Base-by-base conservation (phyloP, 2,113 vertebrate species). In the Syngnathus typhle region DNA sequence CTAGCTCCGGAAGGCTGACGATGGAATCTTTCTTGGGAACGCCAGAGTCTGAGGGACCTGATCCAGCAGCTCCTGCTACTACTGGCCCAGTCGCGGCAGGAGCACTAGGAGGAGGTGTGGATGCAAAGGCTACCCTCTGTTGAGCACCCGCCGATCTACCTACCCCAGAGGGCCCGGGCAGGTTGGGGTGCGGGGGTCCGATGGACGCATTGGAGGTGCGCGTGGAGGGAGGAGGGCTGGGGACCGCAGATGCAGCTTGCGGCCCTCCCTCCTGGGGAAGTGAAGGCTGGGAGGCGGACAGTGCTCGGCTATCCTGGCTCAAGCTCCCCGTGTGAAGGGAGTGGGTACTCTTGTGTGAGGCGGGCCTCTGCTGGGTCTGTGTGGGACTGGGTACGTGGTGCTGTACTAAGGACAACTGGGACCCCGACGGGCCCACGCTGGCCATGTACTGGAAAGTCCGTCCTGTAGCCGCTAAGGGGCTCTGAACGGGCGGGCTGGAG, bases 271-370 rank as follows among this genome's bases (percentile, higher is more conserved):
- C 95, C 36, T 97, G 95, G 61, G 94, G 96, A 71, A 98, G 91
- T 38, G 95, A 95, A 78, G 91, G 93, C 87, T 98, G 96, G 0
- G 96, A 98, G 66, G 94, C 94, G 0, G 96, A 98, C 58, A 96
- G 85, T 0, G 91, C 92, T 51, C 95, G 87, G 16, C 91, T 93
- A 55, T 95, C 94, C 60, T 94, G 94, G 80, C 93, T 96, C 76
- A 96, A 88, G 72, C 91, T 93, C 74, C 92, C 90, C 7, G 92
- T 86, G 51, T 92, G 94, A 79, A 96, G 87, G 3, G 93, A 92
- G 65, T 95, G 93, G 51, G 93, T 91, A 74, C 92, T 92, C 62
- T 93, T 94, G 82, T 94, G 92, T n/a, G 90, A 91, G 0, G 91
- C 91, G 46, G 92, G 87, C 51, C 93, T 91, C 81, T 93, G 88